A percentile compares a stretch with the other conserved stretches of the same genome.
Conservation (phyloP, 2,113 vertebrate species). For the Saguinus midas region DNA sequence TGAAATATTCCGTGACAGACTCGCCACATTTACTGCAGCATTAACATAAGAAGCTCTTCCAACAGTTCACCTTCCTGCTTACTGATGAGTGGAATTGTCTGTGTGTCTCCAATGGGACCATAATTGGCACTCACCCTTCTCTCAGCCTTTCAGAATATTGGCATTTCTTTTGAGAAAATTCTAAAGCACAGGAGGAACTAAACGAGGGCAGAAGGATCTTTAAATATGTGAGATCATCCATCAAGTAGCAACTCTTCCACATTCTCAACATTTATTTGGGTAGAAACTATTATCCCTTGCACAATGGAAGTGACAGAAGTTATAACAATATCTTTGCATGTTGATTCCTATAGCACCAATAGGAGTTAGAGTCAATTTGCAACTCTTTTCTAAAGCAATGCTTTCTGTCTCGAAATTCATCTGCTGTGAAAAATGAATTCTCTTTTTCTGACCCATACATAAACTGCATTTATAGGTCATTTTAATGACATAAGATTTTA, state of each 20-base stretch:
- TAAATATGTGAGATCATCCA: not conserved
- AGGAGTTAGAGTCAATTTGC: not conserved
- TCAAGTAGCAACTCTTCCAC: not conserved
- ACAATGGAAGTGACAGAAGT: not conserved
- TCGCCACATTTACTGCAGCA: not conserved
- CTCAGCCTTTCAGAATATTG: not conserved
- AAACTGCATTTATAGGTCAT: not conserved
- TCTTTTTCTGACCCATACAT: not conserved
- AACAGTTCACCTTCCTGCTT: not conserved
- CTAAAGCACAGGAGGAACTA: not conserved
- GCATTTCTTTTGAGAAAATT: constrained; percentile 8
- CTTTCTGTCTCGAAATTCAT: not conserved
- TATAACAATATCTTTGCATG: not conserved
- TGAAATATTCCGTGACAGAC: not conserved
- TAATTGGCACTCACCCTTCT: constrained; percentile 21
- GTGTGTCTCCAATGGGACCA: not conserved
- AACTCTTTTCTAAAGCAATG: not conserved
- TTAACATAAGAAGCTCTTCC: not conserved
- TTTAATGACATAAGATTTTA: not conserved
- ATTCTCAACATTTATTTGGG: not conserved
- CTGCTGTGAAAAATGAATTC: not conserved
- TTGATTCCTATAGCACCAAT: not conserved
- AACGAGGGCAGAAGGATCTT: not conserved
- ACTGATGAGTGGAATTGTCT: not conserved
- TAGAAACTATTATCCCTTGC: not conserved